Percentiles rank a stretch among this genome's conserved stretches.
phyloP scores from a whole-genome alignment of 2,113 vertebrate species.

The Vicugna pacos region DNA sequence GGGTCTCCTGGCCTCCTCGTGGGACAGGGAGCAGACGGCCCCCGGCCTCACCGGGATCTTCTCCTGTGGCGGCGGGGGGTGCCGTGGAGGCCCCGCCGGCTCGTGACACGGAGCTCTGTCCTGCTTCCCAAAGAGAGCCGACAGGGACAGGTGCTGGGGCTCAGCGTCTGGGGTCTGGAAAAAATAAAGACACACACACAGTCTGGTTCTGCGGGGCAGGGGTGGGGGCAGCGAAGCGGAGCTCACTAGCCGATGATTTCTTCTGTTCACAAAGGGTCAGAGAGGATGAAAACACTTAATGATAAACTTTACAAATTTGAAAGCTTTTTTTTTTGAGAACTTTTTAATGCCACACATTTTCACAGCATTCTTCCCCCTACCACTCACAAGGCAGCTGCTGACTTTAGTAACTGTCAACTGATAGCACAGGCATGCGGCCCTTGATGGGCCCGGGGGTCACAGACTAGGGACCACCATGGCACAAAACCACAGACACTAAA shows the following conservation, averaged over 20 bases:
- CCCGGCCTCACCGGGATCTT: constrained; percentile 77
- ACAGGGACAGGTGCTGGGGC: constrained; percentile 91
- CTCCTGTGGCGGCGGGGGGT: constrained; percentile 67
- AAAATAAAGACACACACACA: constrained; percentile 17
- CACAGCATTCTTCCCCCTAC: background rate
- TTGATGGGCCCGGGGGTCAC: background rate
- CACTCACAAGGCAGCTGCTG: background rate
- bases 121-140: constrained; percentile 91
- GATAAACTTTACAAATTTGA: background rate
- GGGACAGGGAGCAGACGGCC: constrained; percentile 91
- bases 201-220: background rate
- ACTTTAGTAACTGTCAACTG: background rate
- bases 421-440: background rate
- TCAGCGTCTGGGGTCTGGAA: constrained; percentile 88
- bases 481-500: background rate
- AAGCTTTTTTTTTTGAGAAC: too few species aligned
- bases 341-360: background rate
- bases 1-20: constrained; percentile 86
- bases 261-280: background rate
- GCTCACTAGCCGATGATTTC: background rate
- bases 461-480: background rate
- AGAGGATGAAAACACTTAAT: background rate
- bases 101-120: constrained; percentile 80
- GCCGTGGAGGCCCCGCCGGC: background rate
- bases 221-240: background rate